Conservation (phyloP, 2,888 invertebrate genomes). For the Carcina quercana region DNA sequence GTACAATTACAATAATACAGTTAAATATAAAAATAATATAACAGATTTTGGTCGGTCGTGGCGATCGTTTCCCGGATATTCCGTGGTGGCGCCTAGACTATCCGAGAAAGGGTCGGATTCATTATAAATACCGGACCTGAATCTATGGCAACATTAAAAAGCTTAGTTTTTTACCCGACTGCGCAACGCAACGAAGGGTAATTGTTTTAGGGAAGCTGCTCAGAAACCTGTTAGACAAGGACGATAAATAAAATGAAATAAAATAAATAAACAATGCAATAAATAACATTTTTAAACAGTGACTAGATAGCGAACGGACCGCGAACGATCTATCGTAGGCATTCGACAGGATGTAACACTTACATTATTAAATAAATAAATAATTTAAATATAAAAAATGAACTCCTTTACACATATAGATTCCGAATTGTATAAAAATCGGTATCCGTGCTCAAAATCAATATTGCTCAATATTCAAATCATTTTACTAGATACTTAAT, state of each 20-base stretch:
- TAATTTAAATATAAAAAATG: conserved; percentile 52
- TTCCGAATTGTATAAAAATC: conserved; percentile 66
- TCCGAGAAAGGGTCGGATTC: conserved; percentile 25
- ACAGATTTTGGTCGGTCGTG: conserved; percentile 30
- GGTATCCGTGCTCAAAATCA: conserved; percentile 45
- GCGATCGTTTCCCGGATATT: conserved; percentile 31
- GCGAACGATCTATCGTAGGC: conserved; percentile 56
- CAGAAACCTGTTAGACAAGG: conserved; percentile 51
- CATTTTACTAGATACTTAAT: conserved; percentile 19
- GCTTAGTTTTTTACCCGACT: conserved; percentile 53
- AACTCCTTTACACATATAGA: conserved; percentile 53
- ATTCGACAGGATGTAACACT: conserved; percentile 70
- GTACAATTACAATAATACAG: conserved; percentile 71
- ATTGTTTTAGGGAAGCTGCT: conserved; percentile 49
- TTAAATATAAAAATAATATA: conserved; percentile 68
- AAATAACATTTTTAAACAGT: conserved; percentile 56
- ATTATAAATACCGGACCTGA: conserved; percentile 20
- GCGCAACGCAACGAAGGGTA: too few species aligned
- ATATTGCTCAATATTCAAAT: conserved; percentile 38
- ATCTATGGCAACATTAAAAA: conserved; percentile 55
- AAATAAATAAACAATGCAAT: conserved; percentile 30
- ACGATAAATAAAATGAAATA: conserved; percentile 39
- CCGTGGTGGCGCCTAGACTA: conserved; percentile 51
- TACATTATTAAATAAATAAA: conserved; percentile 60
- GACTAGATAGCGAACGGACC: conserved; percentile 59